Base-by-base conservation (phyloP, 2,888 invertebrate species). In the Euplexia lucipara region DNA sequence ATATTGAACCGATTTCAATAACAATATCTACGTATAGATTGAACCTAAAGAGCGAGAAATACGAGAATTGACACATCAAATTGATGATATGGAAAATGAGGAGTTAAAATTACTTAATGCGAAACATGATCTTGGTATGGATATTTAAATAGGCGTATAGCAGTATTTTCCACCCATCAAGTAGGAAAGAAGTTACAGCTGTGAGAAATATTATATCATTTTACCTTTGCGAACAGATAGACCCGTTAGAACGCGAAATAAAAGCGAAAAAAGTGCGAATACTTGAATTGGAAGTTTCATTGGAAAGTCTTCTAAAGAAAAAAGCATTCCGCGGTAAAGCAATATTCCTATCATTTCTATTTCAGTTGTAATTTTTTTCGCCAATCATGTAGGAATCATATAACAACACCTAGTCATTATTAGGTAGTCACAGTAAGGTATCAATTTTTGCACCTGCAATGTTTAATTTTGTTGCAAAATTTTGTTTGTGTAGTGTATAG, bases 231-330 rank as follows among this genome's bases (percentile, higher is more conserved):
- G 63, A 78, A 82, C 96, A 97, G 93, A 98, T 99, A 84, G 98
- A 98, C 86, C 98, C 98, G 1, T 96, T 97, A 78, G 98, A 98
- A 86, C 96, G 97, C 73, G 98, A 98, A 84, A 98, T 99, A 79
- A 97, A 97, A 88, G 97, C 97, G 79, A 97, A 98, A 93, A 97
- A 97, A 82, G 96, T 97, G 70, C 97, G 98, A 87, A 98, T 98
- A 54, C 95, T 96, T 51, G 97, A 97, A 90, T 97, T 98, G 97
- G 98, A 98, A 88, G 96, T 96, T 45, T 98, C 98, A 81, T 90
- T 98, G 85, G 97, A 98, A 86, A 96, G 96, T 81, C 96, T 98
- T 70, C 97, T 98, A 88, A 97, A 97, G 88, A 96, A 96, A 83
- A 98, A 97, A 86, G 95, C 96, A 6, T 95, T 94, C 70, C 95